Base-by-base conservation (phyloP, 2,888 invertebrate species). In the Trichogramma dendrolimi region DNA sequence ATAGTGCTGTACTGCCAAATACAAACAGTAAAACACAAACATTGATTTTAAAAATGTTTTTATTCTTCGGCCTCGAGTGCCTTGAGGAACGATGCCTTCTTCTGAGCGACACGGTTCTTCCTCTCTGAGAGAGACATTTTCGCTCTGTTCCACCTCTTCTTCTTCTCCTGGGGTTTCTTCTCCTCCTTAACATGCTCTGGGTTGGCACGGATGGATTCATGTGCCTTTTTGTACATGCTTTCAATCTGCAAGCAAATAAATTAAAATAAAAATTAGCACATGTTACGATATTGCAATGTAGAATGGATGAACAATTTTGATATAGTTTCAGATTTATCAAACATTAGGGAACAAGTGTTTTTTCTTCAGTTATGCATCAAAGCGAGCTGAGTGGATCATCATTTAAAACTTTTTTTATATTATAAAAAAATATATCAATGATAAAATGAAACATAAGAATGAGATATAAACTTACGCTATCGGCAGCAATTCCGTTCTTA, bases 161-260 rank as follows among this genome's bases (percentile, higher is more conserved):
- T 89, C 43, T 81, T 82, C 4, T 83, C 80, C 61, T 84, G 81
- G 67, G 85, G 86, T 77, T 82, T 84, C 70, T 78, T 81, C 71
- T 77, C 81, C 51, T 82, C 82, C 75, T 84, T 84, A 62, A 80
- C 83, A 71, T 83, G 83, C 67, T 87, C 85, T 67, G 99, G 99
- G 81, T 97, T 88, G 60, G 89, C 86, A 67, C 99, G 88, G 80
- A 99, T 99, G 51, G 87, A 82, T 73, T 92, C 89, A 79, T 99
- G 99, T 53, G 95, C 96, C 75, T 94, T 95, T 82, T 96, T 96
- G 86, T 99, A 99, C 72, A 94, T 86, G 14, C 82, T 86, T 81
- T 98, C 97, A 78, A 98, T 83, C 96, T 97, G 79, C 48, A 77
- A 78, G 73, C 27, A 2, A 27, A 27, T 2, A n/a, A 52, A 52